Conservation (phyloP, 2,797 vertebrate genomes). For the Champsocephalus gunnari region DNA sequence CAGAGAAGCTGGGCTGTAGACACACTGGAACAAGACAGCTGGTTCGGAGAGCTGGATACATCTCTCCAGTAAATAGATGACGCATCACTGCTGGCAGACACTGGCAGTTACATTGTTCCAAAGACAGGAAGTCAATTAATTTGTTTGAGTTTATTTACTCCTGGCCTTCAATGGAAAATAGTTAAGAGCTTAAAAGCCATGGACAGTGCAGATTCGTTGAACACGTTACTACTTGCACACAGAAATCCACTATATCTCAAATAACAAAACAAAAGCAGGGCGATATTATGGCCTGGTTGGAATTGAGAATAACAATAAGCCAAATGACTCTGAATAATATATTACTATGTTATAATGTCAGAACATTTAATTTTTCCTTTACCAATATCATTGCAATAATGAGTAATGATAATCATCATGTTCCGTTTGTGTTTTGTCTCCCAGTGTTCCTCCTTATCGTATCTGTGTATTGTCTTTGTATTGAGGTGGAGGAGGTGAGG, state of each 20-base stretch:
- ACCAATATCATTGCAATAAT: background rate
- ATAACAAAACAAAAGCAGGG: too few species aligned
- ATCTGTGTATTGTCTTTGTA: conserved; percentile 41
- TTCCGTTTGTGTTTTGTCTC: conserved; percentile 15
- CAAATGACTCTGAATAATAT: background rate
- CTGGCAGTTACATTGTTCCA: background rate
- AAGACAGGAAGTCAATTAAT: background rate
- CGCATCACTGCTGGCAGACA: background rate
- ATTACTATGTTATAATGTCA: background rate
- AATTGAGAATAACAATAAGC: background rate
- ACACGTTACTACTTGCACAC: background rate
- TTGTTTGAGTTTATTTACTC: background rate
- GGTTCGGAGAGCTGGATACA: conserved; percentile 31
- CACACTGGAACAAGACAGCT: conserved; percentile 67
- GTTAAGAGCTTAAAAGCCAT: background rate
- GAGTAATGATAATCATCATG: conserved; percentile 3
- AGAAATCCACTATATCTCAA: background rate
- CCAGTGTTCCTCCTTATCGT: conserved; percentile 12
- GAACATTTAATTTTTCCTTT: background rate
- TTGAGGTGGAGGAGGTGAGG: conserved; percentile 93
- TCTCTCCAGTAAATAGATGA: conserved; percentile 7
- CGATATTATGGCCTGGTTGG: background rate
- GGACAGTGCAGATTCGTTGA: background rate
- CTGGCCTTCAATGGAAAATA: background rate
- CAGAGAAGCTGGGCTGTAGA: conserved; percentile 26